A percentile compares a stretch with the other conserved stretches of the same genome.
Evolutionary conservation across 2,797 vertebrate genomes (phyloP).

Genomic region (Sebastes taczanowskii): DNA sequence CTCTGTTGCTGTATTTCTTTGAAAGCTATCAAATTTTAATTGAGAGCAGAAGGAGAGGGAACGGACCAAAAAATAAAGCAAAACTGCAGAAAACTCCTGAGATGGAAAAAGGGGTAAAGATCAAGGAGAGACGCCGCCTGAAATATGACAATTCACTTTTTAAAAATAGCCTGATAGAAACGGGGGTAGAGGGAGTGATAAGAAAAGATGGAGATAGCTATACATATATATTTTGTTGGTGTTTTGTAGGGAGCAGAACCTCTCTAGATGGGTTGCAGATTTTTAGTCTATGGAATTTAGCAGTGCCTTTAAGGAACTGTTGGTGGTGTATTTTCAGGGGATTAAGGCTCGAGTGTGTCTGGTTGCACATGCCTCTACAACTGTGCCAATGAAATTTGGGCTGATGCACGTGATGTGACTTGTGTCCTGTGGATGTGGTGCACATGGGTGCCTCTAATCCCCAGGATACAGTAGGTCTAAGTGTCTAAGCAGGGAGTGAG

Average conservation of each 20-base stretch:
- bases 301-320: neutral
- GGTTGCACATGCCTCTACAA: conserved; percentile 8
- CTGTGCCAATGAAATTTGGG: conserved; percentile 9
- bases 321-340: conserved; percentile 5
- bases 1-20: neutral
- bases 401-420: conserved; percentile 18
- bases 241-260: neutral
- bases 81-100: neutral
- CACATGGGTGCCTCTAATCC: conserved; percentile 49
- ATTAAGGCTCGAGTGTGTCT: conserved; percentile 18
- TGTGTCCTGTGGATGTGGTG: conserved; percentile 7
- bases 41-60: neutral
- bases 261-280: neutral
- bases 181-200: neutral
- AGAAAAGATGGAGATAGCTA: neutral
- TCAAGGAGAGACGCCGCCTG: neutral
- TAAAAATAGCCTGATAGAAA: neutral
- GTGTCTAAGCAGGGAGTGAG: conserved; percentile 28
- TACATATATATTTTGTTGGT: neutral
- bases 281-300: neutral
- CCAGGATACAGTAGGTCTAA: conserved; percentile 26
- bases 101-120: conserved; percentile 11
- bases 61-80: neutral
- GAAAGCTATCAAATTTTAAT: neutral
- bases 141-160: neutral